These are phyloP conservation scores for Aeoliscus strigatus DNA, from an alignment of 2,797 vertebrate genomes.

Conservation along the genomic window DNA sequence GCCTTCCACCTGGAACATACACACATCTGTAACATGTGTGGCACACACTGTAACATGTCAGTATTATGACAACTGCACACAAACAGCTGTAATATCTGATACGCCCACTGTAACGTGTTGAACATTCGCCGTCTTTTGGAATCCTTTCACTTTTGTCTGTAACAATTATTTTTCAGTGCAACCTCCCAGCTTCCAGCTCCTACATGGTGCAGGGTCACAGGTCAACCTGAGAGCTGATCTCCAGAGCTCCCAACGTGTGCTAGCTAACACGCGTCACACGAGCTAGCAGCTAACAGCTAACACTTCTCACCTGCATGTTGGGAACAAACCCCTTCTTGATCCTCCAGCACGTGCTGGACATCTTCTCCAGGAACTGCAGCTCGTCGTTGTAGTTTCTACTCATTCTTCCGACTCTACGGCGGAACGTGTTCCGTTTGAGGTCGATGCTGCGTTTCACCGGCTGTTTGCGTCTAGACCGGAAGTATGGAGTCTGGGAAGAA, in stretches of 20 bases:
- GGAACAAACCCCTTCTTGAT: conserved; percentile 96
- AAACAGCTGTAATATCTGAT: too few species aligned
- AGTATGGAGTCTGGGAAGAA: conserved; percentile 28
- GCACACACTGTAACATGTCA: too few species aligned
- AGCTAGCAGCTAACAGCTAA: not conserved
- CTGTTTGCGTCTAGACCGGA: not conserved
- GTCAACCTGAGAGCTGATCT: too few species aligned
- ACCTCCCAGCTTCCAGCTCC: too few species aligned
- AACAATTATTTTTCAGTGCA: too few species aligned
- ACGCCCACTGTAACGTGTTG: too few species aligned
- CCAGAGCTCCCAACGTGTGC: too few species aligned
- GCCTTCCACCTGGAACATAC: conserved; percentile 83
- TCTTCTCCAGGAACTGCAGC: conserved; percentile 90
- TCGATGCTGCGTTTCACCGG: not conserved
- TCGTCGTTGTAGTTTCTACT: conserved; percentile 94
- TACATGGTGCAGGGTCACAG: too few species aligned
- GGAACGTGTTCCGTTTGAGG: not conserved
- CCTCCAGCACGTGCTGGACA: conserved; percentile 86
- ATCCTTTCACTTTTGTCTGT: too few species aligned
- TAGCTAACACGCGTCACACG: conserved; percentile 24
- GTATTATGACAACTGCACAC: too few species aligned
- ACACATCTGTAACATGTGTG: too few species aligned
- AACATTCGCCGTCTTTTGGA: too few species aligned
- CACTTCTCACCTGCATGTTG: conserved; percentile 88
- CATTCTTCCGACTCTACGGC: conserved; percentile 74